Conservation (phyloP, 2,113 vertebrate species). For the human region DNA sequence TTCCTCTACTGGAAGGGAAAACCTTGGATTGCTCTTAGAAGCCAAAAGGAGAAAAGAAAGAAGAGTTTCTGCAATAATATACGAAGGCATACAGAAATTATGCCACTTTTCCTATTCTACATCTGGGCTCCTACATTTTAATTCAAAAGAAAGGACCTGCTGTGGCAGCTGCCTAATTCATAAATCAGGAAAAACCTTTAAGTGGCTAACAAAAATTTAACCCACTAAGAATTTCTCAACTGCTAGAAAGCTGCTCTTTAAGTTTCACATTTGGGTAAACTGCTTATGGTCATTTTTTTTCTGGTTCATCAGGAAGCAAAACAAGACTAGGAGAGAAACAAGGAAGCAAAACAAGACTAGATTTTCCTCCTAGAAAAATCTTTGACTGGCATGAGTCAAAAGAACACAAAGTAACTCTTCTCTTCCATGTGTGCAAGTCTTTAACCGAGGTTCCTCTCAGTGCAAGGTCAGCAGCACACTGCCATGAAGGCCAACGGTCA, state of each 20-base stretch:
- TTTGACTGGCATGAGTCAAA: not conserved
- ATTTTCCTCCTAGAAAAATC: not conserved
- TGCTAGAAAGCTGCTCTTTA: slow-evolving; percentile 11
- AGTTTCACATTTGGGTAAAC: not conserved
- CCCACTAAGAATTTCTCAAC: slow-evolving; percentile 9
- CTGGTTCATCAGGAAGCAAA: slow-evolving; percentile 45
- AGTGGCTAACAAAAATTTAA: not conserved
- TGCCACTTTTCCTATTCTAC: not conserved
- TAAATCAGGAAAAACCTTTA: slow-evolving; percentile 26
- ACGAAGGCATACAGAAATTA: not conserved
- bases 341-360: not conserved
- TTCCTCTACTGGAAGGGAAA: not conserved
- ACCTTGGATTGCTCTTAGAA: not conserved
- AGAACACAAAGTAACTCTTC: not conserved
- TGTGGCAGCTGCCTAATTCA: not conserved
- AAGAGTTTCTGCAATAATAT: not conserved
- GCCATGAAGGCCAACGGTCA: not conserved
- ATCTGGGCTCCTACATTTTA: not conserved
- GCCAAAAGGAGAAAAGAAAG: not conserved
- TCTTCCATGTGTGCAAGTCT: not conserved
- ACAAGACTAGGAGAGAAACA: not conserved
- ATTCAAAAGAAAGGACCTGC: slow-evolving; percentile 2
- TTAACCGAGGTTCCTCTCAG: not conserved
- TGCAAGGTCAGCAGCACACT: not conserved
- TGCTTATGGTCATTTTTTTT: not conserved